phyloP scores from a whole-genome alignment of 2,888 invertebrate genomes.

The Ennomos fuscantarius region DNA sequence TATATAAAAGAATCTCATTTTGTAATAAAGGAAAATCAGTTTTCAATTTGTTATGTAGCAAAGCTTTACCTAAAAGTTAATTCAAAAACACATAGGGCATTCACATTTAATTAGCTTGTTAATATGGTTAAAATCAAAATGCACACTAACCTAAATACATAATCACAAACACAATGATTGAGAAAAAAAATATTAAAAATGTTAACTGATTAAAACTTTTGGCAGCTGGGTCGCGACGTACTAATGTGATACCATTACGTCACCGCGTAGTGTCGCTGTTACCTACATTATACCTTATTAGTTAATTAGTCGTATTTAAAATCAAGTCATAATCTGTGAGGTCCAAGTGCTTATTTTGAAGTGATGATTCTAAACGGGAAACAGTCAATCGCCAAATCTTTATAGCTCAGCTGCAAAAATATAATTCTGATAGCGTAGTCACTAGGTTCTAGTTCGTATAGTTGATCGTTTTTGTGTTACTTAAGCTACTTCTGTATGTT shows the following conservation, averaged over 20 bases:
- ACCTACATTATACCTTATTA: conserved; percentile 38
- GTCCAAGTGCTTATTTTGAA: conserved; percentile 62
- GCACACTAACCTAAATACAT: conserved; percentile 68
- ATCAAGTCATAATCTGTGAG: conserved; percentile 67
- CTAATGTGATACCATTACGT: conserved; percentile 21
- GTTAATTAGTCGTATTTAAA: conserved; percentile 67
- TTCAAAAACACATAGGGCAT: conserved; percentile 60
- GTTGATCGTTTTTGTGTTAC: neutral
- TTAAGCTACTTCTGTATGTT: neutral
- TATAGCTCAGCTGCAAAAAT: conserved; percentile 27
- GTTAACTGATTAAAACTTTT: conserved; percentile 79
- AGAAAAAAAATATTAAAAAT: conserved; percentile 57
- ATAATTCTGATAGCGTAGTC: conserved; percentile 20
- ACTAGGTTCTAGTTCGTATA: too few relatives aligned
- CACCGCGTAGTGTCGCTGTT: conserved; percentile 36
- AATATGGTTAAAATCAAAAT: conserved; percentile 83
- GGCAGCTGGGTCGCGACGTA: conserved; percentile 47
- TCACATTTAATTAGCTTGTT: conserved; percentile 78
- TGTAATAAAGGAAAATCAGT: conserved; percentile 26
- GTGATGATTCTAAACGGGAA: conserved; percentile 52
- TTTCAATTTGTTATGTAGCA: conserved; percentile 71
- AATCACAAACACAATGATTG: conserved; percentile 67
- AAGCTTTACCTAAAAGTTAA: conserved; percentile 58
- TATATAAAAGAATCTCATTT: neutral
- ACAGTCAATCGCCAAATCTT: conserved; percentile 57